Percentiles rank a stretch among this genome's conserved stretches.
Conservation (phyloP, 2,797 vertebrate species). For the Hypotaenidia philippensis region DNA sequence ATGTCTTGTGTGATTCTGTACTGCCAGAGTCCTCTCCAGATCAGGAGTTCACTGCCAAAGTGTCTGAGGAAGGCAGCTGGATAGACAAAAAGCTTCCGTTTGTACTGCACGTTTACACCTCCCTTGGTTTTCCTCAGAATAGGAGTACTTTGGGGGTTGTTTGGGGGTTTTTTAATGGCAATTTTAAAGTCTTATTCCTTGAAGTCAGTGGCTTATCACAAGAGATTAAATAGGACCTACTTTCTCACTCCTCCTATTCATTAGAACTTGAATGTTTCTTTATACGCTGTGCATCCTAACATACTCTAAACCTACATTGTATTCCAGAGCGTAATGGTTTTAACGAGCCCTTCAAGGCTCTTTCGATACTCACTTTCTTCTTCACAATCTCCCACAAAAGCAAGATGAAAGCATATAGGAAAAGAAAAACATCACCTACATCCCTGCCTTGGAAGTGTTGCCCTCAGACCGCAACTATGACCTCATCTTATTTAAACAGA, state of each 20-base stretch:
- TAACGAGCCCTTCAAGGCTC: background rate
- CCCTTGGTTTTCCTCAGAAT: background rate
- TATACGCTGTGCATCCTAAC: background rate
- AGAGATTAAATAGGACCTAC: background rate
- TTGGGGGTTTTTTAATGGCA: background rate
- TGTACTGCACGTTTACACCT: conserved; percentile 8
- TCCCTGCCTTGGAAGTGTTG: background rate
- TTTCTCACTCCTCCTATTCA: background rate
- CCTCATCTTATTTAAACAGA: background rate
- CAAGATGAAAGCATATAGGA: background rate
- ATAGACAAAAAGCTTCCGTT: conserved; percentile 41
- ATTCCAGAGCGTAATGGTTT: background rate
- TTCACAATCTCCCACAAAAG: background rate
- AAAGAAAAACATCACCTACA: background rate
- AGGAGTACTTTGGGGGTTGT: background rate
- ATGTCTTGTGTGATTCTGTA: background rate
- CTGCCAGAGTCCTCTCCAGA: background rate
- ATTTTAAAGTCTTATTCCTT: background rate
- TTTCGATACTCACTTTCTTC: background rate
- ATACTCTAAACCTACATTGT: background rate
- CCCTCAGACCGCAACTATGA: background rate
- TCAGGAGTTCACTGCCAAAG: conserved; percentile 29
- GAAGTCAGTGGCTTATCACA: background rate
- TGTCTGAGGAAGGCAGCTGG: background rate
- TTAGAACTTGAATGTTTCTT: background rate